Evolutionary conservation across 2,113 vertebrate species (phyloP), one percentile per base, ranked within the genome.

Genomic region (Puntigrus tetrazona): DNA sequence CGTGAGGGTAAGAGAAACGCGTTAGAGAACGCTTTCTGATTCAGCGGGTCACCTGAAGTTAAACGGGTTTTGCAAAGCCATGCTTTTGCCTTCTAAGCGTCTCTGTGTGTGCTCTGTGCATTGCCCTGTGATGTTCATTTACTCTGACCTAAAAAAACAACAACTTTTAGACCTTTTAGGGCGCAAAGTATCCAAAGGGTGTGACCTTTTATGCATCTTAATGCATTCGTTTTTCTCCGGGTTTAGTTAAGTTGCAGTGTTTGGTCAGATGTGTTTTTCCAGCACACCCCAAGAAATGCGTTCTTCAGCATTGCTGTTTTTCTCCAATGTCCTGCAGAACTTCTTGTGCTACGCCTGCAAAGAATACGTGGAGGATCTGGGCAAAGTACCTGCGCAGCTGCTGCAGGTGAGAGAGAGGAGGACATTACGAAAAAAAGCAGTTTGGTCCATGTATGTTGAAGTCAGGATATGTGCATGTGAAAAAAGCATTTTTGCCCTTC

Each of bases 311-410:
- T 27, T 20, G 55, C n/a, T 4, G 41, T 31, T 4, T 1, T n/a
- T 22, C 1, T 38, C 7, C 18, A 55, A 59, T 77, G 31, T 65
- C 61, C 52, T 47, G 83, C 93, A 98, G 97, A 95, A 96, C 90
- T 99, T 99, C 91, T 92, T 99, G 86, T 98, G 97, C 91, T 98
- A 97, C 87, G 91, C 93, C 81, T 97, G 96, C 89, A 97, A 97
- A 90, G 97, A 98, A 87, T 98, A 99, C 27, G 96, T 98, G 69
- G 97, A 98, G 74, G 97, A 98, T 88, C 92, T 98, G 91, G 96
- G 96, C 29, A 97, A 96, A 94, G 92, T 99, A 78, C 96, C 97
- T 20, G 90, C 84, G 86, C 90, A 86, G 80, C 89, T 88, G 83
- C 91, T 98, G 70, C 86, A 92, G 91, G 97, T 98, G 91, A 95